These are phyloP conservation scores for Hormiphora californensis DNA, from an alignment of 37 sponge, comb jelly and placozoan genomes.

Conservation along the genomic window DNA sequence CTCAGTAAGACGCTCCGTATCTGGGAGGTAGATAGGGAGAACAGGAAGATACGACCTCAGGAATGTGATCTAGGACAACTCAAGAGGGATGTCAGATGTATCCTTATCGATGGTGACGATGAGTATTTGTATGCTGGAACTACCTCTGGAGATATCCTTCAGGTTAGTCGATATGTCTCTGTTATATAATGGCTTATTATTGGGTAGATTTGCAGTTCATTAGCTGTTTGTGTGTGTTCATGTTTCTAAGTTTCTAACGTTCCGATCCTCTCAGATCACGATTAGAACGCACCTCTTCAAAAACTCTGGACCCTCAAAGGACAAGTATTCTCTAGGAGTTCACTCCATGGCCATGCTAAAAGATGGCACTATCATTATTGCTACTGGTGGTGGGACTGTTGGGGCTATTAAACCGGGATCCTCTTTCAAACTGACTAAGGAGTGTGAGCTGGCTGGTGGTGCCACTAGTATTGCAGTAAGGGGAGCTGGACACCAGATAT, in stretches of 20 bases:
- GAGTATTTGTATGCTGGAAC: constrained; percentile 86
- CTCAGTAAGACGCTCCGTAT: constrained; percentile 82
- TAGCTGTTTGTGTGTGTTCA: background rate
- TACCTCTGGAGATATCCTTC: constrained; percentile 85
- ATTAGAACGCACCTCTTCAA: constrained; percentile 70
- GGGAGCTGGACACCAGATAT: constrained; percentile 74
- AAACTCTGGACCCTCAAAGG: constrained; percentile 84
- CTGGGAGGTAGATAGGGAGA: constrained; percentile 78
- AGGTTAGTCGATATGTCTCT: constrained; percentile 55
- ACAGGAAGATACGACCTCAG: constrained; percentile 83
- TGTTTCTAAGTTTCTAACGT: background rate
- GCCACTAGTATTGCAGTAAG: constrained; percentile 74
- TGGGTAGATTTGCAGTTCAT: background rate
- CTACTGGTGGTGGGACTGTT: constrained; percentile 90
- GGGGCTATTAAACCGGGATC: constrained; percentile 57
- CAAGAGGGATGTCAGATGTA: constrained; percentile 80
- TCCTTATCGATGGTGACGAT: constrained; percentile 72
- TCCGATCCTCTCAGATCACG: constrained; percentile 62
- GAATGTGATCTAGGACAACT: constrained; percentile 91
- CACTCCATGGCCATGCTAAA: constrained; percentile 55
- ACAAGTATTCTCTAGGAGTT: constrained; percentile 73
- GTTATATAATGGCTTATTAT: background rate
- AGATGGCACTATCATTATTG: constrained; percentile 65
- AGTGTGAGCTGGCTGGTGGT: constrained; percentile 60
- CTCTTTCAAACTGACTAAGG: constrained; percentile 54